Conservation (phyloP, 2,888 invertebrate species). For the Ellobium chinense region DNA sequence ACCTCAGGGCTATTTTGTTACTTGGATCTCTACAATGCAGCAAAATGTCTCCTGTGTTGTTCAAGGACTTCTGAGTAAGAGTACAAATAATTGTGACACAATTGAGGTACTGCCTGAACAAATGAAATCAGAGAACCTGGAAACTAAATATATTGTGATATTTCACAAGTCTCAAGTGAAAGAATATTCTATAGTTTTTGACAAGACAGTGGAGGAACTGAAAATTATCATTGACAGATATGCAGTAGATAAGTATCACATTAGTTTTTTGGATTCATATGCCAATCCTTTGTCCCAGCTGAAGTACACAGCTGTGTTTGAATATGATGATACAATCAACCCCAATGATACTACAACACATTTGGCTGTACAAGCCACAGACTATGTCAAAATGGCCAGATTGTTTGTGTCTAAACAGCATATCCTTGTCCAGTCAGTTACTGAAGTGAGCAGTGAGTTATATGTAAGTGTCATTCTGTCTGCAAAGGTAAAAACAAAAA, state of each 20-base stretch:
- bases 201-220: conserved; percentile 5
- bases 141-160: conserved; percentile 8
- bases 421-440: conserved; percentile 25
- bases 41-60: conserved; percentile 8
- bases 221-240: neutral
- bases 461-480: conserved; percentile 33
- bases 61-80: neutral
- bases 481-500: no score
- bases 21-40: conserved; percentile 51
- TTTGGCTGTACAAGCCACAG: conserved; percentile 13
- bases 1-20: conserved; percentile 50
- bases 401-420: neutral
- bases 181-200: conserved; percentile 3
- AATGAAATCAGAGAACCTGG: neutral
- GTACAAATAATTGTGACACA: neutral
- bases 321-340: neutral
- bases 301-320: conserved; percentile 30
- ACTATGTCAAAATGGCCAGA: conserved; percentile 23
- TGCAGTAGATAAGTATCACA: neutral
- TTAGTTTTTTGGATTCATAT: conserved; percentile 34
- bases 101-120: neutral
- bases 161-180: neutral
- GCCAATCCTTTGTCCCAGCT: neutral
- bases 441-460: conserved; percentile 14
- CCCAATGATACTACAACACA: neutral